These are phyloP conservation scores for Bicyclus anynana DNA, from an alignment of 1,140 invertebrate genomes.

Conservation along the genomic window DNA sequence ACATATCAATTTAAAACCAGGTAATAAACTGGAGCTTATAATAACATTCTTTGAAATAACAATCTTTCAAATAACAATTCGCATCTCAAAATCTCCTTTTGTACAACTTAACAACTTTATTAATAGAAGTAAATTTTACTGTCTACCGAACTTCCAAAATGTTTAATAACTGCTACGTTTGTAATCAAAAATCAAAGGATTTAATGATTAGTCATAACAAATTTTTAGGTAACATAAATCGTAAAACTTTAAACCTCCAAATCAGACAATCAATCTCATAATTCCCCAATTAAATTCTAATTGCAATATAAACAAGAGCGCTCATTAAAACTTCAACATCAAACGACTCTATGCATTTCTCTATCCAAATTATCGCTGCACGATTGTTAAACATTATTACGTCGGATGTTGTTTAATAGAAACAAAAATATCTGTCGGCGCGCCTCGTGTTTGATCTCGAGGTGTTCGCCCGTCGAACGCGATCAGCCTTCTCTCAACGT, in stretches of 20 bases:
- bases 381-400: conserved; percentile 78
- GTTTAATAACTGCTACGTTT: too few relatives aligned
- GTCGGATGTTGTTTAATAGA: conserved; percentile 77
- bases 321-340: not conserved
- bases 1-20: too few relatives aligned
- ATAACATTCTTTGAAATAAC: too few relatives aligned
- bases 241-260: not conserved
- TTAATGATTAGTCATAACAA: not conserved
- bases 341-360: conserved; percentile 32
- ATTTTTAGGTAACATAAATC: not conserved
- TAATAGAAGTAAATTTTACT: not conserved
- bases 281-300: not conserved
- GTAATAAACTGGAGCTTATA: too few relatives aligned
- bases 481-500: conserved; percentile 75
- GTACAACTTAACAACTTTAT: not conserved
- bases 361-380: conserved; percentile 71
- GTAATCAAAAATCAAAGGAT: not conserved
- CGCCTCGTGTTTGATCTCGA: conserved; percentile 77
- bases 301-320: not conserved
- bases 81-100: too few relatives aligned
- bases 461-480: conserved; percentile 73
- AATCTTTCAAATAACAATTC: too few relatives aligned
- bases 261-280: not conserved
- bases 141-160: too few relatives aligned
- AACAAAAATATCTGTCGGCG: conserved; percentile 77